Evolutionary conservation across 2,888 invertebrate genomes (phyloP).

Genomic region (Drosophila cognata): DNA sequence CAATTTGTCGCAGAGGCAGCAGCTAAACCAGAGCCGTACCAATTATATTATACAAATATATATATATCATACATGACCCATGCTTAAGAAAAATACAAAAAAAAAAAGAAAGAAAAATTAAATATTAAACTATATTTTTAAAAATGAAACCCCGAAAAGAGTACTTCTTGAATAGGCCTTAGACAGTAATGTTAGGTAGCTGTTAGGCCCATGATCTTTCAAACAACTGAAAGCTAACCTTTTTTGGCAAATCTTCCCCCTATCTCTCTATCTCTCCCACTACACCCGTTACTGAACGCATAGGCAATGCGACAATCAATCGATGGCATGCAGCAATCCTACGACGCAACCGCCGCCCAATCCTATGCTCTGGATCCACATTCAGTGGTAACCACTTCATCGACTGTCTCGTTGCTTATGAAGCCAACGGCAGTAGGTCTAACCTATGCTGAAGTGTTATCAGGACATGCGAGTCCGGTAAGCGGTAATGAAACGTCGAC

Average conservation of each 20-base stretch:
- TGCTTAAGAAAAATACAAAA: slow-evolving; percentile 45
- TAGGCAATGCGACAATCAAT: slow-evolving; percentile 86
- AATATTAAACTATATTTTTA: slow-evolving; percentile 70
- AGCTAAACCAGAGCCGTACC: slow-evolving; percentile 22
- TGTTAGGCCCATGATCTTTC: slow-evolving; percentile 59
- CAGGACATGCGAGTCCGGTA: slow-evolving; percentile 86
- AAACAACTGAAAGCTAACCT: slow-evolving; percentile 82
- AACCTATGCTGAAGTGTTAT: slow-evolving; percentile 90
- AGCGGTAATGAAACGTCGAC: slow-evolving; percentile 71
- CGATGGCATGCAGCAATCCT: slow-evolving; percentile 89
- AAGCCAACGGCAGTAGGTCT: slow-evolving; percentile 84
- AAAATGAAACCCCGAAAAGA: slow-evolving; percentile 44
- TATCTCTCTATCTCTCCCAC: slow-evolving; percentile 73
- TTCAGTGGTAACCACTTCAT: slow-evolving; percentile 86
- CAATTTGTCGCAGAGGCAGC: slow-evolving; percentile 35
- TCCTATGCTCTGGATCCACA: slow-evolving; percentile 92
- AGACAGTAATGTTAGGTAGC: slow-evolving; percentile 33
- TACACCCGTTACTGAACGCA: slow-evolving; percentile 61
- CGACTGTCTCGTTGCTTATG: slow-evolving; percentile 85
- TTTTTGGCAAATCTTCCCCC: slow-evolving; percentile 85
- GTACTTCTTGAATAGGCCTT: slow-evolving; percentile 41
- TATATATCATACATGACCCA: slow-evolving; percentile 54
- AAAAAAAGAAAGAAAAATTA: slow-evolving; percentile 45
- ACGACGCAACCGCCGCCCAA: slow-evolving; percentile 89
- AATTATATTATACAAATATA: slow-evolving; percentile 30